These are phyloP conservation scores for Drosophila anomalipes DNA, from an alignment of 2,888 invertebrate species.

Conservation along the genomic window DNA sequence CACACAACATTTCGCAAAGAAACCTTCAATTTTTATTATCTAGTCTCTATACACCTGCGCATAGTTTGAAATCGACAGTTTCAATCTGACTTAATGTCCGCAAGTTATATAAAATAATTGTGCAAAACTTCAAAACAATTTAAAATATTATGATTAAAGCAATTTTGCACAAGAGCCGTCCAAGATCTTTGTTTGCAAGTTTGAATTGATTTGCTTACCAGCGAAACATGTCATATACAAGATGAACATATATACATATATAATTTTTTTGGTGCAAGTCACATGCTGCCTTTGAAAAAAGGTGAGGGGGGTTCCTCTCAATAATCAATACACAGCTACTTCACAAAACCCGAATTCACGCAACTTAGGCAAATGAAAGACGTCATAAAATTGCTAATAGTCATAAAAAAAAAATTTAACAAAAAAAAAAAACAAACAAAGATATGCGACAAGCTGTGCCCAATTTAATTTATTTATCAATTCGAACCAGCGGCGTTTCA, in stretches of 20 bases:
- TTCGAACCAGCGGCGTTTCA: slow-evolving; percentile 40
- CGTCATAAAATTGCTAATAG: slow-evolving; percentile 72
- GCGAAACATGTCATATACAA: slow-evolving; percentile 35
- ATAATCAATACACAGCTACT: slow-evolving; percentile 7
- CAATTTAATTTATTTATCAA: slow-evolving; percentile 57
- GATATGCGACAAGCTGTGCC: slow-evolving; percentile 41
- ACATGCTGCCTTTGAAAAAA: slow-evolving; percentile 10
- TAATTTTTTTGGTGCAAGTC: slow-evolving; percentile 2
- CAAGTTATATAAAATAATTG: slow-evolving; percentile 65
- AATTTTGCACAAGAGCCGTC: slow-evolving; percentile 38
- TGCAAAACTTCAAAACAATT: slow-evolving; percentile 55
- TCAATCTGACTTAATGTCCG: slow-evolving; percentile 21
- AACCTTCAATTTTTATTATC: slow-evolving; percentile 47
- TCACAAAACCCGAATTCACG: slow-evolving; percentile 38
- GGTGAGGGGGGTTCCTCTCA: background rate
- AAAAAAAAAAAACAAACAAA: background rate
- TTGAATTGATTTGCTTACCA: slow-evolving; percentile 56
- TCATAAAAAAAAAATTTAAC: slow-evolving; percentile 18
- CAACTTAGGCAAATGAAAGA: slow-evolving; percentile 72
- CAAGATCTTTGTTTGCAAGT: slow-evolving; percentile 36
- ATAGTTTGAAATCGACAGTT: slow-evolving; percentile 2
- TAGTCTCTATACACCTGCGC: slow-evolving; percentile 36
- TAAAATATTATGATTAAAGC: slow-evolving; percentile 40
- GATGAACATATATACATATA: background rate
- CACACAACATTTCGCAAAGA: slow-evolving; percentile 33